Base-by-base conservation (phyloP, 2,888 invertebrate genomes). In the Meganola albula region DNA sequence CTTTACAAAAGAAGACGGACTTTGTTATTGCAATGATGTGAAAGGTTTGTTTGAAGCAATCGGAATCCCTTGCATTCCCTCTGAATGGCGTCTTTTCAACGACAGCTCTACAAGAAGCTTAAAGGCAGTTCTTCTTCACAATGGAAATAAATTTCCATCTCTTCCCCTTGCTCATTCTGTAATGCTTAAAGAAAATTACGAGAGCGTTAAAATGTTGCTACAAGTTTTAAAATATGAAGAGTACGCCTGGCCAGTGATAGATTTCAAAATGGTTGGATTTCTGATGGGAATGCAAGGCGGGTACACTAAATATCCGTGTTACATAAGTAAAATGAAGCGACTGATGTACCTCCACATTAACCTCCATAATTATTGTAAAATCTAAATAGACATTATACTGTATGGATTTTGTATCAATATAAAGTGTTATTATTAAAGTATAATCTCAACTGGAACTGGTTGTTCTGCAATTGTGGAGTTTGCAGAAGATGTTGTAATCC, bases 31-130 rank as follows among this genome's bases (percentile, higher is more conserved):
- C n/a, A n/a, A n/a, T n/a, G n/a, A n/a, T n/a, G n/a, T n/a, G n/a
- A n/a, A n/a, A n/a, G n/a, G n/a, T n/a, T n/a, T n/a, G 34, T 50
- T 53, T 40, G 39, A 46, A 31, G 37, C 33, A 43, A 42, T 47
- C 10, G 45, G 47, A 6, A 47, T 46, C 1, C 40, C 43, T 4
- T 44, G 34, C 18, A 24, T n/a, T 38, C 9, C 27, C 43, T 24
- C 12, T 9, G 48, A 49, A 27, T 47, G 48, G 48, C 35, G 44
- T 31, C 14, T 49, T 16, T 52, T 49, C 38, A 49, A 49, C 12
- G 48, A 52, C n/a, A n/a, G n/a, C 37, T 53, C 49, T 36, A 41
- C 42, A 43, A 46, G 26, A 46, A 48, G 48, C 23, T 41, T 47
- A 37, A 52, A 48, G 36, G 48, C 45, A 35, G 48, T 51, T 37